Conservation (phyloP, 1,140 invertebrate species). For the Ruditapes philippinarum region DNA sequence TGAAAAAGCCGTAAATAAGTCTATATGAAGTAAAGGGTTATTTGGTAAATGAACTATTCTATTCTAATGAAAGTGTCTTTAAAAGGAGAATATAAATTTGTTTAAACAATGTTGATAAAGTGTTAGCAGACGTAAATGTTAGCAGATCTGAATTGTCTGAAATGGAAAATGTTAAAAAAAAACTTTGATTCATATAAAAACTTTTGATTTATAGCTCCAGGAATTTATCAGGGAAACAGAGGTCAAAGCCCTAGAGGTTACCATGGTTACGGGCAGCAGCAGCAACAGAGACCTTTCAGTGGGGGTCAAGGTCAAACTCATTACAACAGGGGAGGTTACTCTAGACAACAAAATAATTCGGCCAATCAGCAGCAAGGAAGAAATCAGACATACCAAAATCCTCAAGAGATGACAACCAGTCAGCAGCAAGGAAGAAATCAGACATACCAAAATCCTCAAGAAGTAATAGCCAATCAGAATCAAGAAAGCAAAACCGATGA, state of each 20-base stretch:
- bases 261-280: slow-evolving; percentile 39
- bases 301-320: slow-evolving; percentile 34
- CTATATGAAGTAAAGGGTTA: no score
- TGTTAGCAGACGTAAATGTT: no score
- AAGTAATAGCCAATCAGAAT: slow-evolving; percentile 4
- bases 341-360: slow-evolving; percentile 2
- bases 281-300: slow-evolving; percentile 48
- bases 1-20: no score
- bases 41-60: no score
- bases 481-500: not conserved
- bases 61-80: no score
- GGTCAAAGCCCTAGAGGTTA: slow-evolving; percentile 10
- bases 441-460: slow-evolving; percentile 15
- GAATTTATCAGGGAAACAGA: slow-evolving; percentile 18
- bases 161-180: no score
- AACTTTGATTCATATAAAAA: no score
- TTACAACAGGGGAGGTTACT: slow-evolving; percentile 14
- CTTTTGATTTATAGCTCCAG: no score
- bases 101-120: no score
- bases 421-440: not conserved
- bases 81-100: no score
- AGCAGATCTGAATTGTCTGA: no score
- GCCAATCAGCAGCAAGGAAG: slow-evolving; percentile 26
- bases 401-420: not conserved
- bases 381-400: not conserved